These are phyloP conservation scores for Drosophila parabipectinata DNA, from an alignment of 1,140 invertebrate species.

Conservation along the genomic window DNA sequence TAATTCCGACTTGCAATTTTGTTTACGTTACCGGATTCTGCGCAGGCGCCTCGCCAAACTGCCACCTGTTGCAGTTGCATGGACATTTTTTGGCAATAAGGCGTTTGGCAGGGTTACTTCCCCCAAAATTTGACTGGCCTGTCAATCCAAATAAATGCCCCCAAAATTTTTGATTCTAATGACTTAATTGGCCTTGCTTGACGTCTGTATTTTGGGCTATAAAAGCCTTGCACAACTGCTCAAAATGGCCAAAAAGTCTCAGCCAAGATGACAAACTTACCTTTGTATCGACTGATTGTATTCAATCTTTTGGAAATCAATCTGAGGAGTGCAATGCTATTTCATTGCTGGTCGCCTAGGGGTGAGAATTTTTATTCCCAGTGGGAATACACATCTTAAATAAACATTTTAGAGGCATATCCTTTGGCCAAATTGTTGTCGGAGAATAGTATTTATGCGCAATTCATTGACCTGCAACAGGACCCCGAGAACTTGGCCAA, in stretches of 20 bases:
- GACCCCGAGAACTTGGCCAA: constrained; percentile 19
- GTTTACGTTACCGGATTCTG: constrained; percentile 59
- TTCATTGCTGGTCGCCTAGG: constrained; percentile 66
- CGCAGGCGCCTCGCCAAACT: constrained; percentile 47
- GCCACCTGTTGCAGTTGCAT: constrained; percentile 17
- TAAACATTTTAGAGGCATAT: constrained; percentile 25
- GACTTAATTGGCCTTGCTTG: constrained; percentile 40
- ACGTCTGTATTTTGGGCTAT: constrained; percentile 26
- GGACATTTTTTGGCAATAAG: constrained; percentile 17
- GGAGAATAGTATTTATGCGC: constrained; percentile 48
- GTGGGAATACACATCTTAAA: neutral
- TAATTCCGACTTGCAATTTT: constrained; percentile 64
- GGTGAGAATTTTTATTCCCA: constrained; percentile 17
- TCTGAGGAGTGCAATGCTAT: constrained; percentile 54
- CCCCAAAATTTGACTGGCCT: constrained; percentile 22
- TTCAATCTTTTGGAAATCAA: constrained; percentile 65
- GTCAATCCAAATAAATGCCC: constrained; percentile 27
- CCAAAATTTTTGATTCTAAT: constrained; percentile 49
- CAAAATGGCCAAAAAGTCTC: constrained; percentile 8
- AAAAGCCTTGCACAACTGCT: constrained; percentile 26
- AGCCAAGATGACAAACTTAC: constrained; percentile 33
- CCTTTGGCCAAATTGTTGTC: constrained; percentile 42
- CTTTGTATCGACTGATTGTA: constrained; percentile 60
- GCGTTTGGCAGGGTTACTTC: neutral
- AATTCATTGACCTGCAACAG: constrained; percentile 58